phyloP scores from a whole-genome alignment of 2,113 vertebrate species.

The Panthera leo region DNA sequence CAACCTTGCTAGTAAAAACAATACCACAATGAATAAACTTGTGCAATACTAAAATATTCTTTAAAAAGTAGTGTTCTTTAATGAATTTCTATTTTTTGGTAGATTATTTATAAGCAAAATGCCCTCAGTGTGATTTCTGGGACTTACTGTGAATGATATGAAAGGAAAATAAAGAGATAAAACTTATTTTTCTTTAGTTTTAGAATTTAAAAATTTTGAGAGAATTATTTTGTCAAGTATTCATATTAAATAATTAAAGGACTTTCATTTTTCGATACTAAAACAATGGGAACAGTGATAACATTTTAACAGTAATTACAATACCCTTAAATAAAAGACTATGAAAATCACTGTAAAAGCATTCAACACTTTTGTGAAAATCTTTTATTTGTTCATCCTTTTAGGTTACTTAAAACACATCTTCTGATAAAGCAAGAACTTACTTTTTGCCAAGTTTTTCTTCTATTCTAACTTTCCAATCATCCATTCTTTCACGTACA shows the following conservation, averaged over 20 bases:
- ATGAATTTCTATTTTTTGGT: background rate
- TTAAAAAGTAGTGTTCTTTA: background rate
- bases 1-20: background rate
- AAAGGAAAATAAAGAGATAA: background rate
- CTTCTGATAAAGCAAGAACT: slow-evolving; percentile 80
- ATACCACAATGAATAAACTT: background rate
- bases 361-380: slow-evolving; percentile 60
- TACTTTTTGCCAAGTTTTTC: slow-evolving; percentile 97
- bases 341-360: slow-evolving; percentile 1
- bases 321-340: slow-evolving; percentile 16
- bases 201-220: background rate
- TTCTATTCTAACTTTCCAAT: slow-evolving; percentile 98
- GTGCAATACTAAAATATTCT: background rate
- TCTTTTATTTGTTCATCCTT: slow-evolving; percentile 46
- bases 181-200: background rate
- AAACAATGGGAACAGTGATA: background rate
- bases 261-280: slow-evolving; percentile 35
- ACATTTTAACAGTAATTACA: background rate
- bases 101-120: background rate
- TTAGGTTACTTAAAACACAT: slow-evolving; percentile 4
- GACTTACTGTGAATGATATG: background rate
- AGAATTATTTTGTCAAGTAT: background rate
- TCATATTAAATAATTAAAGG: background rate
- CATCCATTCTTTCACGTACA: slow-evolving; percentile 97
- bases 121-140: background rate